Evolutionary conservation across 2,113 vertebrate species (phyloP).

Genomic region (Notarius quadriscutis): DNA sequence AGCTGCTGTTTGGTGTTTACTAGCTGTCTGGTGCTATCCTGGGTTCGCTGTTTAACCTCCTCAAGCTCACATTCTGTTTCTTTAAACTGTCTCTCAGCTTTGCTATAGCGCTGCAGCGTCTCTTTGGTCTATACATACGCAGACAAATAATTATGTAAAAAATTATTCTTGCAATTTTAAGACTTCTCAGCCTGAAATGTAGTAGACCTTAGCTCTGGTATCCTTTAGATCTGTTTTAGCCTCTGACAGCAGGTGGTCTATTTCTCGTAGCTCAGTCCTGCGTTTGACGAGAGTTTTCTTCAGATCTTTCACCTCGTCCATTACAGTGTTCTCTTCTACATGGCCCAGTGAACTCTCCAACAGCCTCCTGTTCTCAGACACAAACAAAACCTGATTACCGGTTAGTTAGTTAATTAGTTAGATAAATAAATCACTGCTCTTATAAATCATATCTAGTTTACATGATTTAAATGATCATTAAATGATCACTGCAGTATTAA

Average conservation of each 20-base stretch:
- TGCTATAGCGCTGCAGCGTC: conserved; percentile 66
- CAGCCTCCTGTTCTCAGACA: conserved; percentile 64
- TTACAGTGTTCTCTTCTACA: conserved; percentile 66
- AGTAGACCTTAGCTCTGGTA: conserved; percentile 72
- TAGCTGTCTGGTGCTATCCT: conserved; percentile 72
- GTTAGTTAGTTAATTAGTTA: no score
- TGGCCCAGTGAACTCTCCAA: conserved; percentile 62
- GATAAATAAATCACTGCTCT: no score
- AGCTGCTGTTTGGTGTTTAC: conserved; percentile 76
- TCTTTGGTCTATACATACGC: conserved; percentile 70
- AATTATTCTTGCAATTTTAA: neutral
- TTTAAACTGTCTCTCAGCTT: conserved; percentile 66
- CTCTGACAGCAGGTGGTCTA: conserved; percentile 79
- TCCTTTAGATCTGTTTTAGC: conserved; percentile 76
- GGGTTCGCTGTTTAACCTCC: conserved; percentile 76
- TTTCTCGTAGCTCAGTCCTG: conserved; percentile 81
- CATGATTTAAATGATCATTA: neutral
- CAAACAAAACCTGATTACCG: neutral
- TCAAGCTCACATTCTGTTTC: conserved; percentile 72
- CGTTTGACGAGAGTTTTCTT: conserved; percentile 85
- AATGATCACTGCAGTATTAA: neutral
- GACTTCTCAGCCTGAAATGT: neutral
- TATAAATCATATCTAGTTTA: neutral
- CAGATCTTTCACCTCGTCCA: conserved; percentile 75
- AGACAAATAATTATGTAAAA: neutral